Base-by-base conservation (phyloP, 2,888 invertebrate genomes). In the Onthophagus sagittarius region DNA sequence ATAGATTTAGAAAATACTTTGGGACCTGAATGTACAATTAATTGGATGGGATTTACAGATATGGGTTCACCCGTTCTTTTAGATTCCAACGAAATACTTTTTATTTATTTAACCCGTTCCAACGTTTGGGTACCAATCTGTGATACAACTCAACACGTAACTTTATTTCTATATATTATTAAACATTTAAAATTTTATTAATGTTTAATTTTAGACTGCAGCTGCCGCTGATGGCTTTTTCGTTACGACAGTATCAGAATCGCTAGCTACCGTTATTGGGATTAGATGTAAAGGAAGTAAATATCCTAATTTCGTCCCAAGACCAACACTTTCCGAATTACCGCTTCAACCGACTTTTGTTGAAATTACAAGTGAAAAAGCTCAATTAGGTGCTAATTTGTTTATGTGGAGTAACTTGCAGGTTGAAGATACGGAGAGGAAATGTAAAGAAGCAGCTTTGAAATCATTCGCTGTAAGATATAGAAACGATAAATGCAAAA, bases 251-350 rank as follows among this genome's bases (percentile, higher is more conserved):
- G 86, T 97, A 0, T 92, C 91, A 76, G 97, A 98, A 85, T 88
- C 88, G 0, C 89, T 90, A 13, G 93, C 94, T 84, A 91, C 90
- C 72, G 88, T 96, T 4, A 90, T 94, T 63, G 94, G 94, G 11
- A 92, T 98, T 31, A 88, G 94, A 71, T 98, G 98, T 80, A 93
- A 95, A 82, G 97, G 97, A n/a, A 89, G 92, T 14, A 88, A 91
- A 13, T 98, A 94, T 86, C 98, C 98, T 0, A 89, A 92, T 32
- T 94, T 96, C 0, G 90, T 92, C 15, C 98, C 98, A 0, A 89
- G 94, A 71, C 98, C 98, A 0, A 93, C 93, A 75, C 88, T 96
- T 4, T 88, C 90, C 11, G 93, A 96, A 82, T 83, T 97, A 76
- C 88, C 91, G 1, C 88, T 95, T 81, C 89, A 90, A 84, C 89